Conservation (phyloP, 1,140 invertebrate genomes). For the Matsumurasca onukii region DNA sequence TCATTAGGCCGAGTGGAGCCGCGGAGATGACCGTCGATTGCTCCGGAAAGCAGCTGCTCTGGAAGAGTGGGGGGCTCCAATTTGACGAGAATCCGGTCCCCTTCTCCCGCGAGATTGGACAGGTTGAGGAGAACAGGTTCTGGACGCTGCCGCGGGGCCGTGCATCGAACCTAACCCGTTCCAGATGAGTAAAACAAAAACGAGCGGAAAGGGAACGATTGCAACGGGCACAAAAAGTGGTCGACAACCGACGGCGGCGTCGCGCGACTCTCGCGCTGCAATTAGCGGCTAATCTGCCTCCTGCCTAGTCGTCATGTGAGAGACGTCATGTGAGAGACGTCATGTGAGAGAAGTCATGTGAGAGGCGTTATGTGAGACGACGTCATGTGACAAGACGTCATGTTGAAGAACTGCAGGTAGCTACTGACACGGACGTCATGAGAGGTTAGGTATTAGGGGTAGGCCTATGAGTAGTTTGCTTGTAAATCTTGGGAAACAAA, state of each 20-base stretch:
- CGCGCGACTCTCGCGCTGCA: not conserved
- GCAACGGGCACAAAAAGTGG: slow-evolving; percentile 14
- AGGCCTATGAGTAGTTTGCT: too few relatives aligned
- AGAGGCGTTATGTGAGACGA: too few relatives aligned
- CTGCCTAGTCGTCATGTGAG: too few relatives aligned
- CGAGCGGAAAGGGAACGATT: slow-evolving; percentile 22
- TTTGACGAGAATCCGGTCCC: slow-evolving; percentile 28
- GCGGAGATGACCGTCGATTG: not conserved
- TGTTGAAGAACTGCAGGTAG: too few relatives aligned
- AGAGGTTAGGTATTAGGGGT: too few relatives aligned
- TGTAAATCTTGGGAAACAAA: too few relatives aligned
- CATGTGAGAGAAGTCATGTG: too few relatives aligned
- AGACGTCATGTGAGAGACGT: too few relatives aligned
- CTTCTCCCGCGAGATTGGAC: not conserved
- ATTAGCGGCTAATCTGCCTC: slow-evolving; percentile 19
- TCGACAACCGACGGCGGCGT: too few relatives aligned
- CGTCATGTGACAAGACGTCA: too few relatives aligned
- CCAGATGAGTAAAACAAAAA: slow-evolving; percentile 27
- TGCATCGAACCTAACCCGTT: slow-evolving; percentile 24
- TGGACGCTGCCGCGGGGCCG: not conserved
- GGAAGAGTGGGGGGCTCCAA: slow-evolving; percentile 15
- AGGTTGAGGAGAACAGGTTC: slow-evolving; percentile 3
- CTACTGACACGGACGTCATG: too few relatives aligned
- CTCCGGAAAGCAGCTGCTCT: not conserved
- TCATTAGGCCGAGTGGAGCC: not conserved